Percentiles rank a stretch among this genome's conserved stretches.
Evolutionary conservation across 2,113 vertebrate genomes (phyloP).

Genomic region (Aepyceros melampus): DNA sequence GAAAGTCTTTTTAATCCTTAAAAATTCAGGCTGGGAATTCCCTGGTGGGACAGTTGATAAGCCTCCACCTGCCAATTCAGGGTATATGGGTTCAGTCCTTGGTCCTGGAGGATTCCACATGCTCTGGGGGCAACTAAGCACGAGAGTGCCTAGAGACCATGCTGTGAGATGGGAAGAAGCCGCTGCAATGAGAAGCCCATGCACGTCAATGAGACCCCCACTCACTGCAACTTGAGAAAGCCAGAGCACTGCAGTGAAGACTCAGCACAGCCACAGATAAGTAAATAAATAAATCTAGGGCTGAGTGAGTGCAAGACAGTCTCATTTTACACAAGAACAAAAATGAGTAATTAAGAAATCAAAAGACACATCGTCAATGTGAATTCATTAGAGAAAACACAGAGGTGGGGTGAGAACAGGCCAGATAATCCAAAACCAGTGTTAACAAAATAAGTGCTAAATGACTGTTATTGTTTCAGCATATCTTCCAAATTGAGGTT

Average conservation of each 20-base stretch:
- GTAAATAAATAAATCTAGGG: background rate
- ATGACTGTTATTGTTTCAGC: background rate
- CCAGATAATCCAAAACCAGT: background rate
- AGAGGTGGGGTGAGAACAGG: background rate
- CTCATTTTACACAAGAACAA: background rate
- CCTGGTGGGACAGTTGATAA: background rate
- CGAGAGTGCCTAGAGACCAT: background rate
- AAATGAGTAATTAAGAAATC: background rate
- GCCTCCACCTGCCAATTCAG: background rate
- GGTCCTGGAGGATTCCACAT: background rate
- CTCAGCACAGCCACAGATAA: rapidly evolving
- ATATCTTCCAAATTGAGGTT: background rate
- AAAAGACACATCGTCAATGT: background rate
- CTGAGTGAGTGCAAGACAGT: background rate
- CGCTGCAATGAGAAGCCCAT: background rate
- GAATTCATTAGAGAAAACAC: background rate
- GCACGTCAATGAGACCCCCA: background rate
- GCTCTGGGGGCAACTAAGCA: background rate
- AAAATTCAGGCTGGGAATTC: background rate
- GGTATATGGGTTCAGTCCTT: background rate
- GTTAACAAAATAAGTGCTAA: background rate
- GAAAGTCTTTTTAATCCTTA: background rate
- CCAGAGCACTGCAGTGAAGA: rapidly evolving
- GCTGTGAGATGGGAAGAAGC: background rate
- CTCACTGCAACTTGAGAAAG: background rate